Base-by-base conservation (phyloP, 1,140 invertebrate species). In the Eupeodes corollae region DNA sequence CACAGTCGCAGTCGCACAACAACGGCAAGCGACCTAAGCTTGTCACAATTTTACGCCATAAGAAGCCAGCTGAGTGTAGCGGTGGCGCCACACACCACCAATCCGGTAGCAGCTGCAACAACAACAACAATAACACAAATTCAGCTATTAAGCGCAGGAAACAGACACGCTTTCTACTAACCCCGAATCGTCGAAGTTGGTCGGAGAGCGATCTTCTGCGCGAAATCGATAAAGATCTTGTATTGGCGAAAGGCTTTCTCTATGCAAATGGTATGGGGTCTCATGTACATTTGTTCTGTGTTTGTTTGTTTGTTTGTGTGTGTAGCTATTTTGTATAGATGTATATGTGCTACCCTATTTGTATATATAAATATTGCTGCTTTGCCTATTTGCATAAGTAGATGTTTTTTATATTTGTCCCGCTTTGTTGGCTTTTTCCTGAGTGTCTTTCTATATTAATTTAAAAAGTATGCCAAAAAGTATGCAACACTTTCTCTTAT, bases 181-280 rank as follows among this genome's bases (percentile, higher is more conserved):
- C 51, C 16, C 56, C 42, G 40, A 62, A 58, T 46, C 58, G 56
- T 42, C 63, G 55, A 51, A 63, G 56, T 50, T 58, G 56, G 61
- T 68, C 65, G 21, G 65, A 68, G 42, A 68, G 55, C 48, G 76
- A 77, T 71, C 69, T 80, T 56, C 73, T 81, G 66, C 73, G 75
- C 67, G 79, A 82, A 71, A 80, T 82, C 59, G 78, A 81, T 68
- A 69, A 62, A 51, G 72, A 72, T 55, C 70, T 80, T 57, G 71
- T 66, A 54, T 58, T 79, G 54, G 73, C 75, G 56, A 75, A 72
- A 62, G 79, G 79, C 58, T 82, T 81, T 73, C 72, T 80, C 53
- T 70, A 53, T 52, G 63, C 58, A 46, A 59, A 65, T 57, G 63
- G 63, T 66, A 58, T 53, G 45, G 13, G 42, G 14, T 21, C 3